Conservation (phyloP, 2,888 invertebrate genomes). For the Pyrrhosoma nymphula region DNA sequence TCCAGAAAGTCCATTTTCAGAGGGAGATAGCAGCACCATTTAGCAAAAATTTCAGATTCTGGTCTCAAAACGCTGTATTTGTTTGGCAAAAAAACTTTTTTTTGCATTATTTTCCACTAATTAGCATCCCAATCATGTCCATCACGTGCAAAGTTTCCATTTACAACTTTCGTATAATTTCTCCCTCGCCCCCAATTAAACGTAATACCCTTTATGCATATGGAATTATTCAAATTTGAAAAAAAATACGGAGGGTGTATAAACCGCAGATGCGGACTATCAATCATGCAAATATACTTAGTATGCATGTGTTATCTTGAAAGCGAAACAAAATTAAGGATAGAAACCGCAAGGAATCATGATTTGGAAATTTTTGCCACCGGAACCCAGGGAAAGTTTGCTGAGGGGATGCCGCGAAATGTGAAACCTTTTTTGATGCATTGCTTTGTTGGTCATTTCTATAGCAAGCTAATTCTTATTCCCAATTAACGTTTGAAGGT, state of each 20-base stretch:
- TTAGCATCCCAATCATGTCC: slow-evolving; percentile 8
- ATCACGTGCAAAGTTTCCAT: not conserved
- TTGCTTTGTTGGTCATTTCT: not conserved
- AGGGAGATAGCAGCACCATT: not conserved
- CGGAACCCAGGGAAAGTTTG: not conserved
- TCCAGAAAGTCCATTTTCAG: no score
- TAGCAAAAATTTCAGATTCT: not conserved
- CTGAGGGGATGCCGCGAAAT: not conserved
- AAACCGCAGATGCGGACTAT: not conserved
- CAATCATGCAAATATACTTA: not conserved
- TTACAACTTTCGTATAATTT: not conserved
- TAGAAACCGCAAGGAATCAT: not conserved
- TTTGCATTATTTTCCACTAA: not conserved
- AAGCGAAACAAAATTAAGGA: not conserved
- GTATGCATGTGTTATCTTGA: not conserved
- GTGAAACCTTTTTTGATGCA: not conserved
- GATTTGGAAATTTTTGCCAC: not conserved
- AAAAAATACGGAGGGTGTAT: not conserved
- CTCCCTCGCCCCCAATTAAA: not conserved
- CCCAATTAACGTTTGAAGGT: not conserved
- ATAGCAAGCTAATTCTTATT: not conserved
- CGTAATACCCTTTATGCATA: not conserved
- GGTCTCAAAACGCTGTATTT: not conserved
- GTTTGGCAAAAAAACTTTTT: not conserved
- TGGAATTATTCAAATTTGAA: not conserved